Percentiles rank a stretch among this genome's conserved stretches.
These are phyloP conservation scores for Drosophila murphyi DNA, from an alignment of 1,140 invertebrate species.

Conservation along the genomic window DNA sequence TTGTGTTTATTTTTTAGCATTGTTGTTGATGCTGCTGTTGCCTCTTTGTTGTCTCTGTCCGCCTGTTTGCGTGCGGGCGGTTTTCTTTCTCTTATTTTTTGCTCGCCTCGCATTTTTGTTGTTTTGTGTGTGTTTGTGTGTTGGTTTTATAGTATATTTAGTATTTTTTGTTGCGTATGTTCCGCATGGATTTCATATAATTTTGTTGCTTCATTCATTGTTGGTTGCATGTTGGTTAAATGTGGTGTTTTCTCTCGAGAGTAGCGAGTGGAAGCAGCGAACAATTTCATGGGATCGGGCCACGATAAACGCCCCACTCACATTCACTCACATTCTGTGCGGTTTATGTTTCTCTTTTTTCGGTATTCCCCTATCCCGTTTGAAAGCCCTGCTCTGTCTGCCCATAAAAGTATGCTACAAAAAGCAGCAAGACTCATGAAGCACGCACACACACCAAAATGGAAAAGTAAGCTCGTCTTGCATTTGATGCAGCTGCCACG, in stretches of 20 bases:
- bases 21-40: conserved; percentile 29
- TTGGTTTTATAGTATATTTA: conserved; percentile 30
- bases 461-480: conserved; percentile 49
- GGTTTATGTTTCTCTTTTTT: not conserved
- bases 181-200: conserved; percentile 66
- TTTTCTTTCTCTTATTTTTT: conserved; percentile 57
- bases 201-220: conserved; percentile 79
- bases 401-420: conserved; percentile 78
- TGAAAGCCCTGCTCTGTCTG: conserved; percentile 16
- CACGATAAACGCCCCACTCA: conserved; percentile 27
- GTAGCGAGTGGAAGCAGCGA: conserved; percentile 13
- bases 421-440: conserved; percentile 45
- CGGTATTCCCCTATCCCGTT: not conserved
- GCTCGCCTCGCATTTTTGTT: conserved; percentile 17
- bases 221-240: conserved; percentile 60
- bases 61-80: conserved; percentile 63
- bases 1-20: not conserved
- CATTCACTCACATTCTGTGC: not conserved
- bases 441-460: conserved; percentile 42
- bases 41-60: conserved; percentile 56
- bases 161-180: conserved; percentile 26
- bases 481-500: conserved; percentile 51
- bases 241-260: conserved; percentile 48
- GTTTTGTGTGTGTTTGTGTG: conserved; percentile 5
- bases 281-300: conserved; percentile 31